These are phyloP conservation scores for Smithornis capensis DNA, from an alignment of 2,113 vertebrate genomes.

Conservation along the genomic window DNA sequence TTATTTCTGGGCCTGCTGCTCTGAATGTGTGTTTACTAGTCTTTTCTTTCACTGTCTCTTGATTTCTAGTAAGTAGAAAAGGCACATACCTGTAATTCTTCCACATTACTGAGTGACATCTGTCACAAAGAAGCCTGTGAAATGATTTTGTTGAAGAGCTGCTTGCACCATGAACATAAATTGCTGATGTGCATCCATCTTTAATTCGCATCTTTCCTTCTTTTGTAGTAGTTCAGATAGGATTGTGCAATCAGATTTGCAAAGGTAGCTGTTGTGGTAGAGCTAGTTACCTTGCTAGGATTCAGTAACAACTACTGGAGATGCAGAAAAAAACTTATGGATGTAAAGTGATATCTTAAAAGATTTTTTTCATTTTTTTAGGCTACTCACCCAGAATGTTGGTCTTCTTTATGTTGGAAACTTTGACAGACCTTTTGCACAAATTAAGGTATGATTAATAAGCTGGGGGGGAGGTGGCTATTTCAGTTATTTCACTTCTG, in stretches of 20 bases:
- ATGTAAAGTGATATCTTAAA: slow-evolving; percentile 53
- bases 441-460: slow-evolving; percentile 89
- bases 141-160: neutral
- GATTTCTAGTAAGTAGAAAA: neutral
- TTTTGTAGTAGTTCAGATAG: neutral
- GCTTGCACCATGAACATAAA: neutral
- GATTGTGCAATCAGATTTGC: neutral
- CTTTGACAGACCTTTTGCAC: slow-evolving; percentile 94
- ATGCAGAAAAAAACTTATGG: neutral
- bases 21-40: neutral
- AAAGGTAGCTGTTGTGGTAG: neutral
- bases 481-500: neutral
- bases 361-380: slow-evolving; percentile 72
- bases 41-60: neutral
- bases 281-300: neutral
- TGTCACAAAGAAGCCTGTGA: neutral
- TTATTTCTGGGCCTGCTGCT: neutral
- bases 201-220: neutral
- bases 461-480: neutral
- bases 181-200: neutral
- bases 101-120: neutral
- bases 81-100: neutral
- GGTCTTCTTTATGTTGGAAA: slow-evolving; percentile 95
- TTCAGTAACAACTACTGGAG: neutral
- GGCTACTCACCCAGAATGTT: slow-evolving; percentile 90